A percentile compares a stretch with the other conserved stretches of the same genome.
phyloP scores from a whole-genome alignment of 1,140 invertebrate genomes.

The Drosophila gunungcola region DNA sequence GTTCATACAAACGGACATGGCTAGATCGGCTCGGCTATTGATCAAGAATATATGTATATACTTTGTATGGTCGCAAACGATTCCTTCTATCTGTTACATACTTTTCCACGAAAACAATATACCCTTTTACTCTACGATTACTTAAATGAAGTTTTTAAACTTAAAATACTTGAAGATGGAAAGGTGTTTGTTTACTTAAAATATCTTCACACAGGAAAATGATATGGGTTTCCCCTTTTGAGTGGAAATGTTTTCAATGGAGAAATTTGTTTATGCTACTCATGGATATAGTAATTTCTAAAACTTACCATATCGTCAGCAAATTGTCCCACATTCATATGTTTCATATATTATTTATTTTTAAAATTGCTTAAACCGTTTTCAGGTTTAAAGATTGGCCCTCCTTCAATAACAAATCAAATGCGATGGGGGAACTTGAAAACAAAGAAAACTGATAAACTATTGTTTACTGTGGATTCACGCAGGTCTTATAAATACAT shows the following conservation, averaged over 20 bases:
- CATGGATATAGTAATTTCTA: too few relatives aligned
- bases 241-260: constrained; percentile 20
- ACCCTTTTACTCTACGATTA: too few relatives aligned
- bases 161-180: background rate
- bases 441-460: constrained; percentile 12
- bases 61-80: too few relatives aligned
- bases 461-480: constrained; percentile 37
- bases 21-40: too few relatives aligned
- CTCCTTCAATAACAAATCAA: background rate
- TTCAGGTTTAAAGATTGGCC: background rate
- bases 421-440: too few relatives aligned
- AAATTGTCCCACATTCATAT: too few relatives aligned
- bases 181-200: background rate
- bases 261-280: background rate
- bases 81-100: too few relatives aligned
- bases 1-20: too few relatives aligned
- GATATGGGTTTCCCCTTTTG: constrained; percentile 2
- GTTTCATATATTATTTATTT: background rate
- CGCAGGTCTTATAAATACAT: constrained; percentile 39
- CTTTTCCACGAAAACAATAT: too few relatives aligned
- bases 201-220: background rate
- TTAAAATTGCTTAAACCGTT: background rate
- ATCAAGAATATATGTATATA: too few relatives aligned
- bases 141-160: too few relatives aligned
- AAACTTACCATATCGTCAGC: too few relatives aligned